A percentile compares a stretch with the other conserved stretches of the same genome.
phyloP scores from a whole-genome alignment of 2,113 vertebrate genomes.

The Octodon degus region DNA sequence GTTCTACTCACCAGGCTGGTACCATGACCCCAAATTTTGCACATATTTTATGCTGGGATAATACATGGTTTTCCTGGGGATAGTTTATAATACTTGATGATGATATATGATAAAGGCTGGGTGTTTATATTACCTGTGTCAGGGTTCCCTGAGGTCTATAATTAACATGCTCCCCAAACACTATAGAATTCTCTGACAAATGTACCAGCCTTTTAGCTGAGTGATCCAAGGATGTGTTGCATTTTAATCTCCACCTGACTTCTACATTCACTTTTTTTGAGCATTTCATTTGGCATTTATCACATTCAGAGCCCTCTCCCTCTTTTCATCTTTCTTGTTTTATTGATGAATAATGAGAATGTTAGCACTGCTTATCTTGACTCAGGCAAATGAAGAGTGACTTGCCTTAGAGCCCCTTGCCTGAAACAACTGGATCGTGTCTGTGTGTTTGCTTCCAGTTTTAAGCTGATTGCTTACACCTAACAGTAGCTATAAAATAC shows the following conservation, averaged over 20 bases:
- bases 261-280: constrained; percentile 66
- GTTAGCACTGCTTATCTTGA: constrained; percentile 82
- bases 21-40: constrained; percentile 76
- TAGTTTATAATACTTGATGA: constrained; percentile 80
- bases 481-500: constrained; percentile 93
- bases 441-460: constrained; percentile 87
- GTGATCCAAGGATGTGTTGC: constrained; percentile 55
- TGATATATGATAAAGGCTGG: constrained; percentile 76
- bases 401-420: constrained; percentile 81
- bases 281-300: constrained; percentile 79
- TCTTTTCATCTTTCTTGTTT: constrained; percentile 74
- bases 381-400: constrained; percentile 88
- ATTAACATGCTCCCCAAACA: constrained; percentile 74
- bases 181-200: constrained; percentile 72
- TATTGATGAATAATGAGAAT: constrained; percentile 76
- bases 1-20: constrained; percentile 76
- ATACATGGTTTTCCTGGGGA: constrained; percentile 25
- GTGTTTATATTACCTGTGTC: constrained; percentile 77
- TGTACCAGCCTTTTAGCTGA: constrained; percentile 74
- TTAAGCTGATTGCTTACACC: constrained; percentile 91
- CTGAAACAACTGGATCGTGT: constrained; percentile 81
- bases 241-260: constrained; percentile 68
- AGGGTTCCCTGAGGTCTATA: constrained; percentile 74
- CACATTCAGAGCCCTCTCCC: constrained; percentile 8
- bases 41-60: constrained; percentile 65